Evolutionary conservation across 1,140 invertebrate genomes (phyloP).

Genomic region (Drosophila ananassae): DNA sequence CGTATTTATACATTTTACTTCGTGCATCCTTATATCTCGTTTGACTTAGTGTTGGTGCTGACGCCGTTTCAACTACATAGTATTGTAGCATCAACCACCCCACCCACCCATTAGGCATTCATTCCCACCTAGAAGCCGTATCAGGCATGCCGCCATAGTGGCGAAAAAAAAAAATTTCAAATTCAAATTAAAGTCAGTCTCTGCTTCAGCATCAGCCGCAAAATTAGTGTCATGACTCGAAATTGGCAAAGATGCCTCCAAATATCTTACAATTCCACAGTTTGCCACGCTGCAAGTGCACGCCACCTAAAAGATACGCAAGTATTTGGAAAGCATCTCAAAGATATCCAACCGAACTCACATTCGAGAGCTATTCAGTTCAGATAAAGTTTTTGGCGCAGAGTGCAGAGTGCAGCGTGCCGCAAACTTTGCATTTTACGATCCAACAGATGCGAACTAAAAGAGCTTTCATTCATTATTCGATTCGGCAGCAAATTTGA

Average conservation of each 20-base stretch:
- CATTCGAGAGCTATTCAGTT: conserved; percentile 18
- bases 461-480: not conserved
- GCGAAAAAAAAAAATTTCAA: conserved; percentile 54
- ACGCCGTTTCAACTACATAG: conserved; percentile 20
- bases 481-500: not conserved
- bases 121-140: conserved; percentile 19
- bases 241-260: conserved; percentile 15
- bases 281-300: conserved; percentile 19
- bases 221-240: not conserved
- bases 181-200: conserved; percentile 11
- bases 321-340: conserved; percentile 23
- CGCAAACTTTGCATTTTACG: conserved; percentile 20
- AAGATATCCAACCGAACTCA: too few species aligned
- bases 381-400: conserved; percentile 29
- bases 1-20: conserved; percentile 22
- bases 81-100: conserved; percentile 1
- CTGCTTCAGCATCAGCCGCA: conserved; percentile 16
- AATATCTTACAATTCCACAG: conserved; percentile 17
- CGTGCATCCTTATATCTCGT: conserved; percentile 33
- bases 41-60: conserved; percentile 37
- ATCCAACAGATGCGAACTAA: not conserved
- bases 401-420: conserved; percentile 6
- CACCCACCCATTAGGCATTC: conserved; percentile 22
- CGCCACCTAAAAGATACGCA: conserved; percentile 1
- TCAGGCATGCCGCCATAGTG: conserved; percentile 21